Evolutionary conservation across 2,113 vertebrate genomes (phyloP).

Genomic region (Silurus meridionalis): DNA sequence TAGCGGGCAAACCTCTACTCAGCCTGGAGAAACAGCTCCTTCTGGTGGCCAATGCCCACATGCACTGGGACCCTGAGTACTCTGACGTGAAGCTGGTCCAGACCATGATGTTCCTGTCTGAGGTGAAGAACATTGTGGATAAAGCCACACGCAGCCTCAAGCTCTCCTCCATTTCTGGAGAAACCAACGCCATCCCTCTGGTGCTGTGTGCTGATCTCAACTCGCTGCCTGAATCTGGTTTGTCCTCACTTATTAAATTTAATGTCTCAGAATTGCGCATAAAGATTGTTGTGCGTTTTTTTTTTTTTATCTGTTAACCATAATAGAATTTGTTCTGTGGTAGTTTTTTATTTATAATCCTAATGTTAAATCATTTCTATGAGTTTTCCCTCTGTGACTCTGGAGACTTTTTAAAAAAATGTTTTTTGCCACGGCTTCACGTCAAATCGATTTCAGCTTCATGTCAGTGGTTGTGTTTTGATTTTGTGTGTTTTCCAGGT

Average conservation of each 20-base stretch:
- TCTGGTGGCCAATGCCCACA: constrained; percentile 95
- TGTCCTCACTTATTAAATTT: constrained; percentile 40
- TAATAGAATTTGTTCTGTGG: not conserved
- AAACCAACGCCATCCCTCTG: constrained; percentile 90
- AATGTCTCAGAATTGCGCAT: not conserved
- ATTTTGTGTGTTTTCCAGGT: constrained; percentile 67
- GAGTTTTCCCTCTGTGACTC: not conserved
- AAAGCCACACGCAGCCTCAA: constrained; percentile 91
- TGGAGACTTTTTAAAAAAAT: not conserved
- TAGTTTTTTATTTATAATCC: not conserved
- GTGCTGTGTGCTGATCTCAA: constrained; percentile 98
- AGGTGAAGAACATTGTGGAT: constrained; percentile 97
- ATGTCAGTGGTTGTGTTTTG: not conserved
- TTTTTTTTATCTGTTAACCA: not conserved
- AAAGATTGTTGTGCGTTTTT: not conserved
- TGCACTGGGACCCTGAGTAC: constrained; percentile 99
- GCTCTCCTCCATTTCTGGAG: constrained; percentile 82
- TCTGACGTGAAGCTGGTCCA: constrained; percentile 97
- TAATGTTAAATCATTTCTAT: not conserved
- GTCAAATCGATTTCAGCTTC: not conserved
- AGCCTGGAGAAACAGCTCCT: constrained; percentile 92
- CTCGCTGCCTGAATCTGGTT: constrained; percentile 96
- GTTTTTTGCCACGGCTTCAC: not conserved
- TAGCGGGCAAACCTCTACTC: constrained; percentile 87
- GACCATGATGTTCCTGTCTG: constrained; percentile 99